Conservation (phyloP, 2,797 vertebrate genomes). For the Vultur gryphus region DNA sequence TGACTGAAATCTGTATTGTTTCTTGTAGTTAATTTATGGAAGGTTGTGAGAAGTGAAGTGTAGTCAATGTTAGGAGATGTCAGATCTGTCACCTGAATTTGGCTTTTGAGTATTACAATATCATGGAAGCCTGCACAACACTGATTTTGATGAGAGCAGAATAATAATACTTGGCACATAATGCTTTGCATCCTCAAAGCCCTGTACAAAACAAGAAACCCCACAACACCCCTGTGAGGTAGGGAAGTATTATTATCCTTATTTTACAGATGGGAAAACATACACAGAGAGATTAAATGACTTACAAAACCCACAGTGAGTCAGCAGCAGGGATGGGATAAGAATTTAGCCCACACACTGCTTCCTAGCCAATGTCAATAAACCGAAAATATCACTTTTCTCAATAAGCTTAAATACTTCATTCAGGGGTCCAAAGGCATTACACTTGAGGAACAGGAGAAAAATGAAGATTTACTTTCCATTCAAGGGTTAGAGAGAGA, state of each 20-base stretch:
- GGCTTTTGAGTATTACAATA: not conserved
- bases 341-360: not conserved
- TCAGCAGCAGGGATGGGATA: not conserved
- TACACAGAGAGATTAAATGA: constrained; percentile 39
- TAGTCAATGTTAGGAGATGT: not conserved
- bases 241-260: constrained; percentile 61
- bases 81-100: constrained; percentile 14
- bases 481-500: constrained; percentile 66
- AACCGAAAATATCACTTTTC: constrained; percentile 73
- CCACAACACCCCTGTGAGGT: constrained; percentile 65
- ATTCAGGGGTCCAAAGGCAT: constrained; percentile 74
- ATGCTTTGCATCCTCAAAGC: constrained; percentile 41
- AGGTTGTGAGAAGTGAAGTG: not conserved
- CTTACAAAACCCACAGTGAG: constrained; percentile 8
- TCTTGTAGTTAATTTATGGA: not conserved
- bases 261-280: constrained; percentile 27
- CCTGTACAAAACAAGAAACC: constrained; percentile 43
- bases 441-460: constrained; percentile 70
- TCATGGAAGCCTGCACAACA: constrained; percentile 7
- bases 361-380: constrained; percentile 73
- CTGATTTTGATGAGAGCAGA: constrained; percentile 1
- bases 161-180: constrained; percentile 44
- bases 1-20: not conserved
- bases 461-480: constrained; percentile 82
- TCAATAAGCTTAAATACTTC: constrained; percentile 66